phyloP scores from a whole-genome alignment of 2,113 vertebrate species.

The Melanotaenia duboulayi region DNA sequence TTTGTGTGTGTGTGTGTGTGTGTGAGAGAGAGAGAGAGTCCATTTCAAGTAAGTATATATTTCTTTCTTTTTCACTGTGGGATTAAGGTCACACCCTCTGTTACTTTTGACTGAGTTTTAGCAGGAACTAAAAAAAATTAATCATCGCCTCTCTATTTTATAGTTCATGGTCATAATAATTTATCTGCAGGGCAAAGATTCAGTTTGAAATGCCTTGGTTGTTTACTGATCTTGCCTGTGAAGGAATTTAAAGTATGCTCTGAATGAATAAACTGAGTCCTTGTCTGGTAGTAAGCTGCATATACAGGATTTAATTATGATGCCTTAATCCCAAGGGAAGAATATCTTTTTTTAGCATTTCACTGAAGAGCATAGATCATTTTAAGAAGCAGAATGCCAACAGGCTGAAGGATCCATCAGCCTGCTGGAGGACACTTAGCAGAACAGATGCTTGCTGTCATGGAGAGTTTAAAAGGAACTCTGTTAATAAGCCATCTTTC shows the following conservation, averaged over 20 bases:
- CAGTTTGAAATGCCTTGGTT: slow-evolving; percentile 1
- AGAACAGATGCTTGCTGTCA: slow-evolving; percentile 17
- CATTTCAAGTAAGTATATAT: slow-evolving; percentile 3
- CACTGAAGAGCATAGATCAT: neutral
- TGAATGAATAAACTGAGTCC: neutral
- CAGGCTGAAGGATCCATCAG: slow-evolving; percentile 15
- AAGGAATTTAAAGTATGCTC: slow-evolving; percentile 29
- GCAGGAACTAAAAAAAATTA: slow-evolving; percentile 20
- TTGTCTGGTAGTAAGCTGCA: neutral
- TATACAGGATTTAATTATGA: neutral
- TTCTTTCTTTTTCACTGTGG: slow-evolving; percentile 45
- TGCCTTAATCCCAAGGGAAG: neutral
- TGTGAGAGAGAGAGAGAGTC: too few species aligned
- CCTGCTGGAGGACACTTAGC: neutral
- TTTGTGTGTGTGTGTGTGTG: slow-evolving; percentile 4
- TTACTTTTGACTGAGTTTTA: slow-evolving; percentile 26
- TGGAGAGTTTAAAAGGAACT: neutral
- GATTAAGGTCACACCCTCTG: slow-evolving; percentile 69
- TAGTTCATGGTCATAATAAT: slow-evolving; percentile 31
- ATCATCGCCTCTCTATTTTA: slow-evolving; percentile 6
- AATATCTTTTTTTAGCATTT: slow-evolving; percentile 11
- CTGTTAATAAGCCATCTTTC: slow-evolving; percentile 10
- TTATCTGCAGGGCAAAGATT: slow-evolving; percentile 13
- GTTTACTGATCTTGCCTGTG: slow-evolving; percentile 5
- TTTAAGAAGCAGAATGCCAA: slow-evolving; percentile 4